Evolutionary conservation across 1,140 invertebrate species (phyloP).

Genomic region (Eupristina koningsbergeri): DNA sequence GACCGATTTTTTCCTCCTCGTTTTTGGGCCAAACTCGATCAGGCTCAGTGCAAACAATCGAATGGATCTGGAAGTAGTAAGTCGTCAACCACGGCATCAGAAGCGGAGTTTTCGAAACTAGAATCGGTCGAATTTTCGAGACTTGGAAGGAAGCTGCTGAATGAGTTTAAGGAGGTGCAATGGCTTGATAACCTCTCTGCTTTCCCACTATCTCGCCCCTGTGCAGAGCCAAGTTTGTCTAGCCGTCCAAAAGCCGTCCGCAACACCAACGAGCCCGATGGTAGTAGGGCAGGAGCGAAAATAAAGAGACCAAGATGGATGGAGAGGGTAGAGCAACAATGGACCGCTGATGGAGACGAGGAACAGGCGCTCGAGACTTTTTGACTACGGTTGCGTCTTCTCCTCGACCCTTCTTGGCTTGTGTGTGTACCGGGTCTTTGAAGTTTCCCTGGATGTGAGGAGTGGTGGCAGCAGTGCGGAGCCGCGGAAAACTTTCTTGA

Average conservation of each 20-base stretch:
- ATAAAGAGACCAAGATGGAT: constrained; percentile 1
- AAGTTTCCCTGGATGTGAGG: constrained; percentile 36
- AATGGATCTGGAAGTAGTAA: neutral
- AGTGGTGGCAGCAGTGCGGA: constrained; percentile 22
- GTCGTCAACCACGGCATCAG: neutral
- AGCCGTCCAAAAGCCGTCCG: constrained; percentile 27
- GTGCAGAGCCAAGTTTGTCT: constrained; percentile 18
- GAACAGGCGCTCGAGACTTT: constrained; percentile 35
- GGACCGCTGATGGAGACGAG: constrained; percentile 36
- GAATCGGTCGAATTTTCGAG: constrained; percentile 2
- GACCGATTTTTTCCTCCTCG: constrained; percentile 39
- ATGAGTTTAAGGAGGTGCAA: constrained; percentile 46
- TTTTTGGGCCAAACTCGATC: neutral
- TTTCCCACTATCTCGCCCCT: neutral
- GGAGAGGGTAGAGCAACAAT: constrained; percentile 20
- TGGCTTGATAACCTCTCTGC: constrained; percentile 39
- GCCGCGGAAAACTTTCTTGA: constrained; percentile 37
- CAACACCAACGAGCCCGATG: neutral
- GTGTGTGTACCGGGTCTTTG: constrained; percentile 34
- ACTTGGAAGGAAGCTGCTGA: constrained; percentile 3
- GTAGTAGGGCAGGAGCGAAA: neutral
- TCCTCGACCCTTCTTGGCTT: constrained; percentile 40
- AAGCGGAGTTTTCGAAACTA: neutral
- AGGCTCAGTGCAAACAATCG: constrained; percentile 4
- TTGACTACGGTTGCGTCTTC: constrained; percentile 32